Evolutionary conservation across 2,888 invertebrate genomes (phyloP).

Genomic region (Epinotia ramella): DNA sequence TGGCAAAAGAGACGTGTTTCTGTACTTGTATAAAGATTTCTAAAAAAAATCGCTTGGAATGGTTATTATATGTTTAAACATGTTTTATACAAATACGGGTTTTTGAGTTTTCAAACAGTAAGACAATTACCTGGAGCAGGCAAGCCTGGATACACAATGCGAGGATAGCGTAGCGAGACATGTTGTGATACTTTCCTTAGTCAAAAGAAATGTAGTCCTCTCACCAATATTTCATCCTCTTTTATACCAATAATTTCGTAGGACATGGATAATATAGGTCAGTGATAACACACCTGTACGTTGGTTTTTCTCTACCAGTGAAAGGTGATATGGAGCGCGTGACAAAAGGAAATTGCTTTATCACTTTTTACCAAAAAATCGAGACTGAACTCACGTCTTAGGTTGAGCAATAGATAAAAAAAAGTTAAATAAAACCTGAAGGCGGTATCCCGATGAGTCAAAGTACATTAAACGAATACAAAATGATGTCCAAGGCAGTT

Average conservation of each 20-base stretch:
- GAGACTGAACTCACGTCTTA: neutral
- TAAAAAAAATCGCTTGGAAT: no score
- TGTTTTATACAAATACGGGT: neutral
- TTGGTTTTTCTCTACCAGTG: neutral
- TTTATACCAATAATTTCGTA: constrained; percentile 8
- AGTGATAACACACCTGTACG: neutral
- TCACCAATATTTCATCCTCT: no score
- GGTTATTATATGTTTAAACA: no score
- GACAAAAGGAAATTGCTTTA: constrained; percentile 3
- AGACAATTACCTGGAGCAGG: constrained; percentile 27
- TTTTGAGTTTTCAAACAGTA: neutral
- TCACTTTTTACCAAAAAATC: neutral
- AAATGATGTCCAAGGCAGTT: constrained; percentile 14
- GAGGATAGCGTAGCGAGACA: constrained; percentile 19
- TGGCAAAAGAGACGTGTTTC: no score
- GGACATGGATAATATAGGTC: neutral
- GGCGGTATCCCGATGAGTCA: neutral
- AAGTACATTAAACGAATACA: neutral
- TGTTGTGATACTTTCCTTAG: constrained; percentile 13
- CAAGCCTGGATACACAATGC: constrained; percentile 21
- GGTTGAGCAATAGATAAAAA: constrained; percentile 16
- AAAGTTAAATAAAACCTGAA: neutral
- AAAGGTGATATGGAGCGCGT: constrained; percentile 2
- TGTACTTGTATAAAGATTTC: no score
- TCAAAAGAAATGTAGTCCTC: neutral